A percentile compares a stretch with the other conserved stretches of the same genome.
Conservation (phyloP, 30 jellyfish, hydroid and myxozoan genomes). For the Aurelia sp. region DNA sequence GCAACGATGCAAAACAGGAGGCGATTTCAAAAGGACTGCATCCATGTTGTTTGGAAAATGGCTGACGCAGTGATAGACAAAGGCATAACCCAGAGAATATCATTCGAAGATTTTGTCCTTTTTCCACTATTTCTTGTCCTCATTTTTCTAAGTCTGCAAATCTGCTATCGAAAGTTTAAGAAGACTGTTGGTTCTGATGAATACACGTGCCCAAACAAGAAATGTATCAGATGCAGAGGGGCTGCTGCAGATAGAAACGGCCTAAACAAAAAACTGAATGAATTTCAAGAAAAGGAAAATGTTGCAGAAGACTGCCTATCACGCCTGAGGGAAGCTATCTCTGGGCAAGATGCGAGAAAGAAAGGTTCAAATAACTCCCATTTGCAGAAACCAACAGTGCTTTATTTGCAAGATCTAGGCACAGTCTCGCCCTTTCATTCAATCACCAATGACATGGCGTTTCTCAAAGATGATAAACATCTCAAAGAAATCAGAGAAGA, state of each 20-base stretch:
- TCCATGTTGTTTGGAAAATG: constrained; percentile 11
- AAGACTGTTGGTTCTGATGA: background rate
- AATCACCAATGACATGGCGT: background rate
- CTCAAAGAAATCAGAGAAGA: constrained; percentile 22
- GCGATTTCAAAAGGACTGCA: too few relatives aligned
- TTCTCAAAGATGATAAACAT: background rate
- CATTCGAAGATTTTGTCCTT: constrained; percentile 62
- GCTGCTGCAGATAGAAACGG: background rate
- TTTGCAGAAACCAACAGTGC: constrained; percentile 51
- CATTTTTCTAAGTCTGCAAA: constrained; percentile 40
- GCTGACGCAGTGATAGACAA: constrained; percentile 15
- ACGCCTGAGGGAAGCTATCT: constrained; percentile 19
- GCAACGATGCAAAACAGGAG: too few relatives aligned
- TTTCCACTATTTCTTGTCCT: constrained; percentile 58
- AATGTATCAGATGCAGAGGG: constrained; percentile 65
- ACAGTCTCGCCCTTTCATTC: constrained; percentile 40
- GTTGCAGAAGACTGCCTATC: constrained; percentile 2
- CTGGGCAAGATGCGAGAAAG: background rate
- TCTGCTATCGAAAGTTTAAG: constrained; percentile 54
- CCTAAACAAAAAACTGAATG: constrained; percentile 5
- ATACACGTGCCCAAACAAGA: constrained; percentile 37
- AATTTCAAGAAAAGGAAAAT: background rate
- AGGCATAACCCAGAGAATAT: constrained; percentile 10
- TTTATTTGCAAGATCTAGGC: constrained; percentile 20
- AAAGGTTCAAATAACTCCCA: too few relatives aligned